A percentile compares a stretch with the other conserved stretches of the same genome.
These are phyloP conservation scores for Thamnophis sirtalis DNA, from an alignment of 2,113 vertebrate species.

Conservation along the genomic window DNA sequence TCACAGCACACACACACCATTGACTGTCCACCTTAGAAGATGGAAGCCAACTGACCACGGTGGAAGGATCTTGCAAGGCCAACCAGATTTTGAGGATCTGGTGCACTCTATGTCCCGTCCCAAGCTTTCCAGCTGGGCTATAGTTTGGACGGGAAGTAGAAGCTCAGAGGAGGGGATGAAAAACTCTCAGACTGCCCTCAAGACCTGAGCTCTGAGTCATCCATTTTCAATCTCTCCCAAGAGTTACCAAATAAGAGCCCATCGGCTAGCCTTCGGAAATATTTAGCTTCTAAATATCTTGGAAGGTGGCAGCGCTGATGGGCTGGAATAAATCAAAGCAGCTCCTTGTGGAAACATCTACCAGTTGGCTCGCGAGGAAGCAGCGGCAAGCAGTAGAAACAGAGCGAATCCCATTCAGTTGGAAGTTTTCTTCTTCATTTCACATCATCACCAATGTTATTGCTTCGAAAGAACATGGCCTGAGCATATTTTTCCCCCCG, in stretches of 20 bases:
- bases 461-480: background rate
- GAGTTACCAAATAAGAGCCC: background rate
- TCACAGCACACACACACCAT: too few species aligned
- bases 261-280: background rate
- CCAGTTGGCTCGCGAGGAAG: background rate
- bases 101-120: too few species aligned
- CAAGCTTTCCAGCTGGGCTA: background rate
- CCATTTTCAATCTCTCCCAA: background rate
- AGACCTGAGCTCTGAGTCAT: background rate
- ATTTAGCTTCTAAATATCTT: background rate
- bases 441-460: slow-evolving; percentile 1
- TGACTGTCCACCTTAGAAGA: background rate
- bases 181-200: background rate
- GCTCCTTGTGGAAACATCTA: background rate
- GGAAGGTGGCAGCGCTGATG: background rate
- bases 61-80: background rate
- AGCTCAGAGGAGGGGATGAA: background rate
- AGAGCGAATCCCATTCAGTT: slow-evolving; percentile 29
- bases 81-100: background rate
- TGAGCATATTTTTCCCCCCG: background rate
- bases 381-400: background rate
- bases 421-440: background rate
- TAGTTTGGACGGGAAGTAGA: background rate
- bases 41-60: background rate
- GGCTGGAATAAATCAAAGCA: background rate